These are phyloP conservation scores for Melitaea cinxia DNA, from an alignment of 1,140 invertebrate species.

Conservation along the genomic window DNA sequence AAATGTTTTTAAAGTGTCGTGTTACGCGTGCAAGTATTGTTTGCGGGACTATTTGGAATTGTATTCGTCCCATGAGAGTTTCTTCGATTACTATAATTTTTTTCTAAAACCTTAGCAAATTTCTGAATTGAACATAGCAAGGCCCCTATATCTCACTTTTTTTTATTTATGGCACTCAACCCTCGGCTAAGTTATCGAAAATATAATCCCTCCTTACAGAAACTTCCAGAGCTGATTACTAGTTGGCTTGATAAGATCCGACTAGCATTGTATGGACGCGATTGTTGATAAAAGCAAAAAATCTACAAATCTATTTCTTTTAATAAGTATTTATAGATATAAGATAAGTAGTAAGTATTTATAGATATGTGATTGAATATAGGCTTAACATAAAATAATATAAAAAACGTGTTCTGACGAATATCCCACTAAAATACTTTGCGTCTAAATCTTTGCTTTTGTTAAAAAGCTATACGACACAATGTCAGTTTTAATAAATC, in stretches of 20 bases:
- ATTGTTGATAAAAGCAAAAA: background rate
- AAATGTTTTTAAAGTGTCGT: constrained; percentile 41
- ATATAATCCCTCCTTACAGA: constrained; percentile 75
- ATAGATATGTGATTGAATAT: too few relatives aligned
- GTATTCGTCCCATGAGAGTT: constrained; percentile 53
- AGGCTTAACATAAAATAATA: too few relatives aligned
- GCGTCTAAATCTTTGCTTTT: too few relatives aligned
- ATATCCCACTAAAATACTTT: too few relatives aligned
- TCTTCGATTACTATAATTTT: constrained; percentile 45
- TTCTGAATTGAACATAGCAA: constrained; percentile 65
- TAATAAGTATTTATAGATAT: too few relatives aligned
- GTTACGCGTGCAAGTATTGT: constrained; percentile 36
- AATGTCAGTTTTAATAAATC: too few relatives aligned
- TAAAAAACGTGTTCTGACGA: too few relatives aligned
- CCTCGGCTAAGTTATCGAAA: constrained; percentile 76
- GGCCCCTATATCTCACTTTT: constrained; percentile 57
- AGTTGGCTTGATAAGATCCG: constrained; percentile 59
- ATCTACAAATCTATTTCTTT: background rate
- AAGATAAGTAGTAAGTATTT: too few relatives aligned
- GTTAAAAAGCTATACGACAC: too few relatives aligned
- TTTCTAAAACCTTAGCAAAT: constrained; percentile 75
- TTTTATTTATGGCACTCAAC: constrained; percentile 72
- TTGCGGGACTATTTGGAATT: constrained; percentile 23
- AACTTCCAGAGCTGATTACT: constrained; percentile 76
- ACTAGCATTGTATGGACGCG: constrained; percentile 42